Evolutionary conservation across 2,797 vertebrate species (phyloP), one percentile per base, ranked within the genome.

Genomic region (Epinephelus malabaricus): DNA sequence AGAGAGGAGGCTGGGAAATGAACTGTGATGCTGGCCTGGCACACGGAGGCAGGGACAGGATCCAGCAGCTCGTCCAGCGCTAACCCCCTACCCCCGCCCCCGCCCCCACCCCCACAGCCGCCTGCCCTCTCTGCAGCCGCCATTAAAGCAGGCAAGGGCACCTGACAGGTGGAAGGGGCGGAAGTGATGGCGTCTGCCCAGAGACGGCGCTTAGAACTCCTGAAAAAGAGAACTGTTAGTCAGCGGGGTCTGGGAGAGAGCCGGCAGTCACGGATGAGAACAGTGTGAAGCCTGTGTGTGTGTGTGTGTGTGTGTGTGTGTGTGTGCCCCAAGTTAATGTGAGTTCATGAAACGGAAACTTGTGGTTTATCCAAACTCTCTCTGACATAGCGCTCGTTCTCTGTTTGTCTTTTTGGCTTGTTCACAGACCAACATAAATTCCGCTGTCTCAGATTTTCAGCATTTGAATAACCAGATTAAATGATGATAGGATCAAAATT

Each of bases 121-220:
- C 85, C 79, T 73, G 68, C 79, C 78, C 81, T 66, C 77, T 79
- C 62, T 21, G 45, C 63, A 17, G 30, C 67, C 78, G 58, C 78
- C 58, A 82, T 88, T 91, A 89, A 89, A 89, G 91, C 73, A 79
- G 76, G 88, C 82, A 87, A 88, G 86, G 89, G 79, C 94, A 94
- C 92, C 94, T 94, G 92, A 92, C 94, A 95, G 94, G 93, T 95
- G 93, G 90, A 92, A 71, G 82, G 85, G 87, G 86, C 25, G 79
- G 90, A 86, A 83, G 72, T 67, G 73, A 74, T 92, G 89, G 91
- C 86, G 27, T 56, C 82, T 82, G 80, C 88, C 89, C 92, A 94
- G 86, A 81, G 77, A 89, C 21, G 38, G 23, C 47, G 85, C 85
- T 93, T 66, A 84, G 69, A 83, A 75, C 68, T 79, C 66, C 84